Percentiles rank a stretch among this genome's conserved stretches.
These are phyloP conservation scores for Sprattus sprattus DNA, from an alignment of 2,113 vertebrate species.

Conservation along the genomic window DNA sequence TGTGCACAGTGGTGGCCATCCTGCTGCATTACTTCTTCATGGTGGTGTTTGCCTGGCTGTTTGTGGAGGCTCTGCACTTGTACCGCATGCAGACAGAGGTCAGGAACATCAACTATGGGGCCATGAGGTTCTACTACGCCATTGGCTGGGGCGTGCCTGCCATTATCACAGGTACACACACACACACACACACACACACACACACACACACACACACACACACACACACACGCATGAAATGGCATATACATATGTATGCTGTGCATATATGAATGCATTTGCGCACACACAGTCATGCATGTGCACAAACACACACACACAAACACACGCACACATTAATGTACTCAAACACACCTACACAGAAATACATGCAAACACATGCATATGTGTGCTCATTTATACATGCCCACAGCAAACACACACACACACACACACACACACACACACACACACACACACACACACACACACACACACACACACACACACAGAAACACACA, in stretches of 20 bases:
- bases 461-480: neutral
- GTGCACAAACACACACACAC: too few species aligned
- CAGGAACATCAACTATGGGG: constrained; percentile 90
- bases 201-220: neutral
- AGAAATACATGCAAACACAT: too few species aligned
- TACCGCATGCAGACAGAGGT: constrained; percentile 96
- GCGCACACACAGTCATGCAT: neutral
- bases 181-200: neutral
- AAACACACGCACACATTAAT: too few species aligned
- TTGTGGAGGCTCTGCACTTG: constrained; percentile 93
- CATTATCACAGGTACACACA: constrained; percentile 85
- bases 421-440: too few species aligned
- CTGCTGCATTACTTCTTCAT: constrained; percentile 95
- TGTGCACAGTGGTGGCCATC: constrained; percentile 89
- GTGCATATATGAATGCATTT: neutral
- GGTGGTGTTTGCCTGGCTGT: constrained; percentile 92
- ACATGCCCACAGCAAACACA: neutral
- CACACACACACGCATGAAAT: neutral
- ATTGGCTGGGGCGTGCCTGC: constrained; percentile 96
- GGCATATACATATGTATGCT: neutral
- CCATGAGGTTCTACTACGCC: constrained; percentile 97
- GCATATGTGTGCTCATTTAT: too few species aligned
- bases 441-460: too few species aligned
- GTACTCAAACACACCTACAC: neutral
- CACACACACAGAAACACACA: neutral